Evolutionary conservation across 2,113 vertebrate genomes (phyloP), one percentile per base, ranked within the genome.

Genomic region (Herpetotheres cachinnans): DNA sequence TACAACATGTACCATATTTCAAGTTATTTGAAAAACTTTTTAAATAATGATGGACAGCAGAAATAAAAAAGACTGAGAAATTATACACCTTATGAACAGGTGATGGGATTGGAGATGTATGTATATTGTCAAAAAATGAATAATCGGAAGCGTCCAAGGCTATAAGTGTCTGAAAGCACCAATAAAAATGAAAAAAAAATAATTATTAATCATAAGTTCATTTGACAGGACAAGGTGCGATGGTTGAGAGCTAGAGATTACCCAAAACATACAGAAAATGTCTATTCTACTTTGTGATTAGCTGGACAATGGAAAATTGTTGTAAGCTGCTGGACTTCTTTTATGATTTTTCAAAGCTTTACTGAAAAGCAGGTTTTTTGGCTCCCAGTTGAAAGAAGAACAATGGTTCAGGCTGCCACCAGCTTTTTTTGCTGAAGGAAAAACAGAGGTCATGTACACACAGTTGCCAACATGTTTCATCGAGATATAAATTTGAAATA

Each of bases 331-430:
- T 84, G 77, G 36, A 82, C 66, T 89, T 46, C 29, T 62, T 92
- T 83, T 61, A 62, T 52, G 59, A 50, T 69, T 95, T 94, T 87
- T 92, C 91, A 95, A 77, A 89, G 86, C 80, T 86, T 58, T 69
- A 74, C 54, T 6, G 6, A 89, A 82, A 95, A 94, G 78, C 40
- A 21, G 16, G 16, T 83, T 82, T 81, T 91, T 80, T 97, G 81
- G 86, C 86, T 95, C 66, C 17, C 25, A 55, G 42, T 63, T 85
- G 86, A 95, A 97, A 91, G 96, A 89, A 89, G 83, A 92, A 81
- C 88, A 96, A 78, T 34, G 29, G 67, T 59, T 86, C 76, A 52
- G 72, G 80, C 89, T 89, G 76, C 77, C 77, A 92, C 91, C 52
- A 91, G 73, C 80, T 62, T 78, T 58, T 67, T 55, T 81, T 5